These are phyloP conservation scores for Diorhabda elongata DNA, from an alignment of 1,140 invertebrate genomes.

Conservation along the genomic window DNA sequence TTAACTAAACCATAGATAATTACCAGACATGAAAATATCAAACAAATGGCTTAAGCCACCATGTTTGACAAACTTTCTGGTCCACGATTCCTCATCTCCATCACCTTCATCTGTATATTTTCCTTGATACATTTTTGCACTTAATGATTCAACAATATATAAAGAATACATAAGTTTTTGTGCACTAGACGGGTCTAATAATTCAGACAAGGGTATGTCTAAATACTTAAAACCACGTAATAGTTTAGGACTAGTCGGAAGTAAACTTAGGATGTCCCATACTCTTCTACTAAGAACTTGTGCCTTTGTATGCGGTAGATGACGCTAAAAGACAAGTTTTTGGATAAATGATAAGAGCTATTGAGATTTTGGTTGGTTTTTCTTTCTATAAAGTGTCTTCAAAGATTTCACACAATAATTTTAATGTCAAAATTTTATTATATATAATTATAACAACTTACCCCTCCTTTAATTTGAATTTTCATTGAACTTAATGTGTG, in stretches of 20 bases:
- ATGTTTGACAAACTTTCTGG: slow-evolving; percentile 75
- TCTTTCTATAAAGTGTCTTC: no score
- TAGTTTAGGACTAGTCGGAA: slow-evolving; percentile 83
- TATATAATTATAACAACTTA: slow-evolving; percentile 41
- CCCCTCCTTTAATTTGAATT: slow-evolving; percentile 63
- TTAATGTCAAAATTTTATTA: no score
- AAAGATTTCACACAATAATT: no score
- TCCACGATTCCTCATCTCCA: slow-evolving; percentile 54
- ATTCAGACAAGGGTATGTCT: slow-evolving; percentile 59
- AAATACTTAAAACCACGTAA: slow-evolving; percentile 78
- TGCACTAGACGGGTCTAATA: slow-evolving; percentile 81
- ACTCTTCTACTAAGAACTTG: slow-evolving; percentile 84
- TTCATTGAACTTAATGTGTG: slow-evolving; percentile 83
- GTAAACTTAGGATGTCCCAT: slow-evolving; percentile 88
- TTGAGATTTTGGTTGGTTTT: no score
- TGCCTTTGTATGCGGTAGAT: slow-evolving; percentile 81
- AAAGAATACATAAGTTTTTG: slow-evolving; percentile 94
- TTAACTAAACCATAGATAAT: slow-evolving; percentile 21
- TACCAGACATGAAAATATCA: slow-evolving; percentile 86
- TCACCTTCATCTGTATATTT: slow-evolving; percentile 31
- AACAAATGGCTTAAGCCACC: slow-evolving; percentile 84
- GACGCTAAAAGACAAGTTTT: neutral
- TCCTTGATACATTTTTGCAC: slow-evolving; percentile 23
- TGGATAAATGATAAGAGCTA: no score
- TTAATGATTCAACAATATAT: slow-evolving; percentile 80